phyloP scores from a whole-genome alignment of 2,888 invertebrate species.

The Sarcophaga caerulescens region DNA sequence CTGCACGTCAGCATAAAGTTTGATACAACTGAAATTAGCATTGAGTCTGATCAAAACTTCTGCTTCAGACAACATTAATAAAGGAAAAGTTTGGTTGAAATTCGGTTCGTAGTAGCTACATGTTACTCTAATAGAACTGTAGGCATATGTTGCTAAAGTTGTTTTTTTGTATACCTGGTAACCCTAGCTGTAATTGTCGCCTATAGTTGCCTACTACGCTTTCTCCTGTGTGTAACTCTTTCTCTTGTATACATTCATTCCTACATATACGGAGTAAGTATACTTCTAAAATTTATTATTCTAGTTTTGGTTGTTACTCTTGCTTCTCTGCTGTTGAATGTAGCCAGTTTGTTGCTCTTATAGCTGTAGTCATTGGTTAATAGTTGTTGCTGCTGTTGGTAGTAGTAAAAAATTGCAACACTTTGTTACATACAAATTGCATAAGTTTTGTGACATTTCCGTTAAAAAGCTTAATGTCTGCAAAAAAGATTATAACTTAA shows the following conservation, averaged over 20 bases:
- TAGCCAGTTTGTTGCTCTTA: slow-evolving; percentile 20
- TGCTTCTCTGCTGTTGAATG: slow-evolving; percentile 22
- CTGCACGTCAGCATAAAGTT: too few species aligned
- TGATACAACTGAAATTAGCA: too few species aligned
- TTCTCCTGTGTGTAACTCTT: neutral
- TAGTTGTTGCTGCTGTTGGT: neutral
- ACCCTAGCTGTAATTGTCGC: too few species aligned
- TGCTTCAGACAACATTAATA: too few species aligned
- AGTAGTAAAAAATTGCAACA: slow-evolving; percentile 39
- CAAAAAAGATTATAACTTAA: slow-evolving; percentile 56
- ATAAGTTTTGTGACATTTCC: slow-evolving; percentile 68
- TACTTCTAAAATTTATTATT: slow-evolving; percentile 46
- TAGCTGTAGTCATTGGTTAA: neutral
- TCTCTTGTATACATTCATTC: neutral
- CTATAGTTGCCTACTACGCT: too few species aligned
- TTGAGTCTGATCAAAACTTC: too few species aligned
- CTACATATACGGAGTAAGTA: neutral
- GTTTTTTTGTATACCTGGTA: too few species aligned
- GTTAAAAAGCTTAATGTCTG: slow-evolving; percentile 65
- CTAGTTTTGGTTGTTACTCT: neutral
- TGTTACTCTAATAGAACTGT: too few species aligned
- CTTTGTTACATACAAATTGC: slow-evolving; percentile 65
- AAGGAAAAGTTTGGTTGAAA: too few species aligned
- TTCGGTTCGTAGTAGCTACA: too few species aligned
- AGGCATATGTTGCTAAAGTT: too few species aligned